Evolutionary conservation across 2,888 invertebrate species (phyloP).

Genomic region (Caenorhabditis sp.): DNA sequence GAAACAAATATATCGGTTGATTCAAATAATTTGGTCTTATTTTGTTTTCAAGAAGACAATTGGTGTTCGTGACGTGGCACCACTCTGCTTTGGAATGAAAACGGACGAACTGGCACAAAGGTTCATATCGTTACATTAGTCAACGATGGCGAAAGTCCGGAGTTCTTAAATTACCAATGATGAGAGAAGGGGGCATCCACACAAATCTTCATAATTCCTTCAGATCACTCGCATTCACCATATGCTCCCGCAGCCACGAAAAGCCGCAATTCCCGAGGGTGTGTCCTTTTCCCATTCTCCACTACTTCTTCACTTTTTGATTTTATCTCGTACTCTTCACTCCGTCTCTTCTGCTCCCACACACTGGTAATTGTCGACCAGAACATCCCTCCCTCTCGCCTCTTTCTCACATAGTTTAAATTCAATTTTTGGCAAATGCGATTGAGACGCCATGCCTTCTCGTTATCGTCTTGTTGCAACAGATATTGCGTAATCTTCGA

Average conservation of each 20-base stretch:
- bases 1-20: neutral
- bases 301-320: slow-evolving; percentile 48
- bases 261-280: slow-evolving; percentile 31
- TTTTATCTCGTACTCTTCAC: slow-evolving; percentile 31
- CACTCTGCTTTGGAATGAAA: no score
- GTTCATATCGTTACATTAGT: neutral
- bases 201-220: slow-evolving; percentile 50
- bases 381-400: neutral
- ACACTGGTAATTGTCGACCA: slow-evolving; percentile 34
- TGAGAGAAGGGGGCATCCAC: neutral
- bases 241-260: slow-evolving; percentile 27
- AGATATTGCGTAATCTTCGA: slow-evolving; percentile 39
- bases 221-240: slow-evolving; percentile 33
- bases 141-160: neutral
- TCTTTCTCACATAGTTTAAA: neutral
- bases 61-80: no score
- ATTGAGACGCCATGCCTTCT: no score
- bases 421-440: slow-evolving; percentile 20
- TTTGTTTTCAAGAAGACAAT: no score
- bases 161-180: slow-evolving; percentile 3
- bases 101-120: no score
- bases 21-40: no score
- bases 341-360: slow-evolving; percentile 3
- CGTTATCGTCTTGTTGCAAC: slow-evolving; percentile 12
- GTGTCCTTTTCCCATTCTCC: slow-evolving; percentile 42